Evolutionary conservation across 2,113 vertebrate species (phyloP).

Genomic region (Nyctibius bracteatus): DNA sequence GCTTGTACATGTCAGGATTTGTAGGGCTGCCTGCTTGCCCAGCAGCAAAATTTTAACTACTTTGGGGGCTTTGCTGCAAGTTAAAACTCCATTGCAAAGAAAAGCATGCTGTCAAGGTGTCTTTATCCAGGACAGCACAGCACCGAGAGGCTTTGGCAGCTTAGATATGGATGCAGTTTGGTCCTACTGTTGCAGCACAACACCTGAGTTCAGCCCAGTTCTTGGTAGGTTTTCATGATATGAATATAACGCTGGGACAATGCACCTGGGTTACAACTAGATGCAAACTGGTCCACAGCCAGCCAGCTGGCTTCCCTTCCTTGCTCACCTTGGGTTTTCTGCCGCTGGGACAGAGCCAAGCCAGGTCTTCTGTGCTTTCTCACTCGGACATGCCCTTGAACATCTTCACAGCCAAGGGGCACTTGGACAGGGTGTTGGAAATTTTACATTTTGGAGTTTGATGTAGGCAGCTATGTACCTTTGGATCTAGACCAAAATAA

Average conservation of each 20-base stretch:
- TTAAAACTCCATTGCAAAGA: neutral
- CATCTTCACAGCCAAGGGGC: neutral
- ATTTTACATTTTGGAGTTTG: neutral
- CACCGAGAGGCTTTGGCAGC: neutral
- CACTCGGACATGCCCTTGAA: neutral
- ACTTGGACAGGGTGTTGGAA: neutral
- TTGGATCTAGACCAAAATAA: neutral
- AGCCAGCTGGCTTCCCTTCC: neutral
- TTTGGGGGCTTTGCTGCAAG: neutral
- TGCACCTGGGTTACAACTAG: too few species aligned
- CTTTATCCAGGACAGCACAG: neutral
- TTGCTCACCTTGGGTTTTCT: neutral
- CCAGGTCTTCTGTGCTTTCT: neutral
- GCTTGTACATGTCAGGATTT: neutral
- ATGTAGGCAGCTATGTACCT: neutral
- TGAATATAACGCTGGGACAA: neutral
- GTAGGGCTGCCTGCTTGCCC: neutral
- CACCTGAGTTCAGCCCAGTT: neutral
- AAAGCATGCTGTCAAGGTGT: neutral
- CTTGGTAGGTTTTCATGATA: neutral
- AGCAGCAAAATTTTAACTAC: neutral
- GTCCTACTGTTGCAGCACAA: neutral
- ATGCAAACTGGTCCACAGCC: neutral
- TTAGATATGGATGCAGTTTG: neutral
- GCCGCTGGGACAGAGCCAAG: neutral